phyloP scores from a whole-genome alignment of 30 jellyfish, hydroid and myxozoan species.

The Hydra vulgaris region DNA sequence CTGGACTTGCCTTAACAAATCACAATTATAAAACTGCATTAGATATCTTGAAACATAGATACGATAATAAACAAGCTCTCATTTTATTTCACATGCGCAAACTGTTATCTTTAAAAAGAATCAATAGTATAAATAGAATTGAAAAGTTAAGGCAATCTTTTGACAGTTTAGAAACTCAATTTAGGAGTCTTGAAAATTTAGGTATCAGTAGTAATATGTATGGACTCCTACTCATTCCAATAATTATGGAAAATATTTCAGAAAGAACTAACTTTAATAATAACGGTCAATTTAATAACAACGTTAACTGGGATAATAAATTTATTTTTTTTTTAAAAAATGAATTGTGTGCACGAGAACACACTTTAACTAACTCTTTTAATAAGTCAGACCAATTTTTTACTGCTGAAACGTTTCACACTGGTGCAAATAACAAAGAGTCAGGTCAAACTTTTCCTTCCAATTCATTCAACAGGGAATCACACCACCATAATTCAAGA shows the following conservation, averaged over 20 bases:
- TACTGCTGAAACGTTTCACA: neutral
- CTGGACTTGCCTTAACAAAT: conserved; percentile 37
- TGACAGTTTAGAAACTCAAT: conserved; percentile 40
- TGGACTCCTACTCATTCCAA: conserved; percentile 42
- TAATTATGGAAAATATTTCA: conserved; percentile 30
- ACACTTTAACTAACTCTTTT: neutral
- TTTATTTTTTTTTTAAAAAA: neutral
- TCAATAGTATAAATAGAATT: conserved; percentile 16
- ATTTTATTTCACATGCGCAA: conserved; percentile 52
- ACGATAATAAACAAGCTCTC: conserved; percentile 27
- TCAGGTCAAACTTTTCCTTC: neutral
- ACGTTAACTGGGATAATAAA: conserved; percentile 38
- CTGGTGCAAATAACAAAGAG: neutral
- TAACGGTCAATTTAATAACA: conserved; percentile 33
- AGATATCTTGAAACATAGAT: conserved; percentile 25
- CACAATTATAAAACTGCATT: conserved; percentile 35
- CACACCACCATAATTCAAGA: neutral
- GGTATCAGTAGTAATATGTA: conserved; percentile 31
- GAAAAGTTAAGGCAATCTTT: conserved; percentile 19
- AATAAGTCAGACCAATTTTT: neutral
- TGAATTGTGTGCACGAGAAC: conserved; percentile 51
- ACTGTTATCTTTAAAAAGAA: conserved; percentile 18
- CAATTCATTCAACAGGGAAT: neutral
- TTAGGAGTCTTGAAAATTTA: conserved; percentile 37
- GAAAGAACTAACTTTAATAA: conserved; percentile 33